Base-by-base conservation (phyloP, 2,888 invertebrate species). In the Xylocampa areola region DNA sequence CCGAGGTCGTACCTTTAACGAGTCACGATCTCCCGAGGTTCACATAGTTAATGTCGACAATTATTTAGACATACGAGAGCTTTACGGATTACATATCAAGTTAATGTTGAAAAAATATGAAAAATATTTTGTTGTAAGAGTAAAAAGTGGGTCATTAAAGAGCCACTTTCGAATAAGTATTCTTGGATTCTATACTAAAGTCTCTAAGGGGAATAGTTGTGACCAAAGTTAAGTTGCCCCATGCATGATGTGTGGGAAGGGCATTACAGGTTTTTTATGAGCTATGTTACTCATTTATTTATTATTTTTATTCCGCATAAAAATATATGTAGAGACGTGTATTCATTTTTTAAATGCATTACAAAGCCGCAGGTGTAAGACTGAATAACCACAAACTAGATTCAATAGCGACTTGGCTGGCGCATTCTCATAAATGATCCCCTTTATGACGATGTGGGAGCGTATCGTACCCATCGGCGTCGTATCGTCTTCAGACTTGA, bases 391-490 rank as follows among this genome's bases (percentile, higher is more conserved):
- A 40, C 54, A 58, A 52, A 58, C 48, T 51, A 63, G 59, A 75
- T 75, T 76, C 67, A 57, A 73, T 49, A 41, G 61, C 57, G 73
- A 48, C 50, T 45, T 39, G 19, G 8, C 30, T 45, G 57, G 32
- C 43, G 50, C 27, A 32, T 64, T 54, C 35, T 55, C 44, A 35
- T 52, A 65, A 70, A 74, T 64, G 51, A 47, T 48, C 41, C 32
- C 19, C 60, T 75, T 54, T 57, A 66, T 53, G 41, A 14, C 55
- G 54, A 65, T 17, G 40, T 21, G 41, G 8, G 27, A 44, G 32
- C 33, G 25, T 48, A 37, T 32, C 30, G 43, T 44, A 44, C n/a
- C n/a, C n/a, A n/a, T n/a, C n/a, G n/a, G 3, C 21, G 29, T 16
- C 13, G 41, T 44, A 44, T 61, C 53, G 62, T 61, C 61, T 61